phyloP scores from a whole-genome alignment of 2,113 vertebrate genomes.

The Gymnocephalus cernua region DNA sequence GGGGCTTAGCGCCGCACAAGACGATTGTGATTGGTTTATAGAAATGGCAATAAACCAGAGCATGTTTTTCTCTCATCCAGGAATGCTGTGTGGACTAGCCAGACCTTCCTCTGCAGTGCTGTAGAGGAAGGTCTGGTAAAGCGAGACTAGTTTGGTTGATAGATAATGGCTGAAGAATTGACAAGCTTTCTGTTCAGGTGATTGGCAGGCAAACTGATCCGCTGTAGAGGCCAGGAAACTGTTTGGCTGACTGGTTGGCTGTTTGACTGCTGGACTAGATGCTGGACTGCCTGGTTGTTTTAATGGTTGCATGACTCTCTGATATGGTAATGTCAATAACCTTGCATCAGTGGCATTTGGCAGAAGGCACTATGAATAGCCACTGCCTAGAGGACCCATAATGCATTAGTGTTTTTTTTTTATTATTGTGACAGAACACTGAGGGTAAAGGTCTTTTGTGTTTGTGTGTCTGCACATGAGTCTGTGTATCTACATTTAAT shows the following conservation, averaged over 20 bases:
- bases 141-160: no score
- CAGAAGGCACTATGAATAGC: conserved; percentile 44
- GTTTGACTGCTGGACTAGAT: no score
- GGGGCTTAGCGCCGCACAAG: no score
- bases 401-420: conserved; percentile 39
- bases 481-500: neutral
- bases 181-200: no score
- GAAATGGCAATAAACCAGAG: no score
- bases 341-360: conserved; percentile 48
- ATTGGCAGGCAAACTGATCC: neutral
- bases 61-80: no score
- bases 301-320: conserved; percentile 1
- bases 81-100: no score
- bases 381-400: conserved; percentile 21
- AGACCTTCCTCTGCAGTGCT: no score
- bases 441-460: conserved; percentile 22
- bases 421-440: conserved; percentile 11
- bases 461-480: neutral
- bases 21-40: no score
- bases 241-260: no score
- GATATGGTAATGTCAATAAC: conserved; percentile 31
- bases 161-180: no score
- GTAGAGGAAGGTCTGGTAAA: no score
- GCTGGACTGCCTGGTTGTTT: neutral
- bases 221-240: neutral